Evolutionary conservation across 2,888 invertebrate genomes (phyloP), one percentile per base, ranked within the genome.

Genomic region (Notocelia uddmanniana): DNA sequence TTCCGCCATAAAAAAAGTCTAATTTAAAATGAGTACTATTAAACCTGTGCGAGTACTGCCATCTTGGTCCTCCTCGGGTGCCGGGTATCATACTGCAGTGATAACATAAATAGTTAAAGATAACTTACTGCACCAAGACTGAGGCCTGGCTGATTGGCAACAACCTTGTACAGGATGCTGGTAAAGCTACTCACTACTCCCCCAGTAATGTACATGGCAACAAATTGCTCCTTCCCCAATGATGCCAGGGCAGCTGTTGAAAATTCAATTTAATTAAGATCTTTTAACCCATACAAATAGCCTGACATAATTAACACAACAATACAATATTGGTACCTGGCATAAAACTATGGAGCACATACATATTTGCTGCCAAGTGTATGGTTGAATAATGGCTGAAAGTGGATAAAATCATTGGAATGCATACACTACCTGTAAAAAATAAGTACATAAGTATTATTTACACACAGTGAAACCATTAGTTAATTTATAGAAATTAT

Each of bases 321-420:
- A 8, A 45, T n/a, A 45, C 23, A 34, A 58, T 19, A 13, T 34
- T 18, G 69, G 13, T 81, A 93, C 93, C 93, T 87, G 93, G 93
- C 93, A 93, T 95, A 84, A 98, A 98, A 84, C 97, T 97, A 88
- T 98, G 97, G 31, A 99, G 93, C 54, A 98, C 99, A 91, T 97
- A 99, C 99, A 99, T 99, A 89, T 99, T 99, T 68, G 97, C 96
- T 78, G 96, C 96, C 73, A 99, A 94, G 92, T 99, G 99, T 76
- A 98, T 91, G 48, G 96, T 89, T 0, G 97, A 97, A 82, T 97
- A 96, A 87, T 99, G 99, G 82, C 99, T 99, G 90, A 99, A 99
- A 41, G 97, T 97, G n/a, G 98, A 98, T 5, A 99, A 91, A 64
- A 99, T 85, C 98, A 99, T 98, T 3, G 99, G 98, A 90, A 96